These are phyloP conservation scores for Acanthosepion lycidas DNA, from an alignment of 2,888 invertebrate species.

Conservation along the genomic window DNA sequence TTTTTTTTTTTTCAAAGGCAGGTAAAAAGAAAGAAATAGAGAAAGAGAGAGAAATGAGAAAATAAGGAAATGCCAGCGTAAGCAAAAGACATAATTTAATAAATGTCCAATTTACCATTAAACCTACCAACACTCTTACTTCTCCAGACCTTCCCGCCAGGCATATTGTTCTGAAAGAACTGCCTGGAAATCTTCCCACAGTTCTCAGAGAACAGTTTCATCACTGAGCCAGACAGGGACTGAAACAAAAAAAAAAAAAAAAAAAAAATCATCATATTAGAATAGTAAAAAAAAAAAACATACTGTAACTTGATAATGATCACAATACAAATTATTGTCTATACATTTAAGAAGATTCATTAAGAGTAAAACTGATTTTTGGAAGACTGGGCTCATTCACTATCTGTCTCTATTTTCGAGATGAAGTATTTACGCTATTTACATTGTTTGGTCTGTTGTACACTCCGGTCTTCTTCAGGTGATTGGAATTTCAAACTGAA, in stretches of 20 bases:
- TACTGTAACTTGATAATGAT: too few species aligned
- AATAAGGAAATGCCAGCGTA: neutral
- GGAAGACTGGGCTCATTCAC: too few species aligned
- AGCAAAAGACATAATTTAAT: neutral
- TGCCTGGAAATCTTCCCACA: conserved; percentile 60
- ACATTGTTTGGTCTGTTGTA: too few species aligned
- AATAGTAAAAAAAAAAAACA: neutral
- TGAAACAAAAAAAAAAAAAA: conserved; percentile 51
- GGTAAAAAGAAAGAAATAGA: neutral
- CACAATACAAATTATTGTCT: too few species aligned
- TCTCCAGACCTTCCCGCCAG: conserved; percentile 69
- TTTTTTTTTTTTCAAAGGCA: neutral
- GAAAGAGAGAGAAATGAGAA: neutral
- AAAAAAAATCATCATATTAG: neutral
- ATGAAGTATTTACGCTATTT: too few species aligned
- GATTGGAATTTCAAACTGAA: too few species aligned
- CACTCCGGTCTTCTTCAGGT: too few species aligned
- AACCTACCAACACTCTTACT: conserved; percentile 65
- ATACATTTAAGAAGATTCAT: too few species aligned
- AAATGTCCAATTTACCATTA: conserved; percentile 37
- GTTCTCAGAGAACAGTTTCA: conserved; percentile 67
- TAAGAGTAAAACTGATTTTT: too few species aligned
- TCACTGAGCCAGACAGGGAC: conserved; percentile 63
- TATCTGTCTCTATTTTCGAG: too few species aligned
- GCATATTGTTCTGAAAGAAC: conserved; percentile 70